Evolutionary conservation across 2,797 vertebrate genomes (phyloP).

Genomic region (Poecilia wingei): DNA sequence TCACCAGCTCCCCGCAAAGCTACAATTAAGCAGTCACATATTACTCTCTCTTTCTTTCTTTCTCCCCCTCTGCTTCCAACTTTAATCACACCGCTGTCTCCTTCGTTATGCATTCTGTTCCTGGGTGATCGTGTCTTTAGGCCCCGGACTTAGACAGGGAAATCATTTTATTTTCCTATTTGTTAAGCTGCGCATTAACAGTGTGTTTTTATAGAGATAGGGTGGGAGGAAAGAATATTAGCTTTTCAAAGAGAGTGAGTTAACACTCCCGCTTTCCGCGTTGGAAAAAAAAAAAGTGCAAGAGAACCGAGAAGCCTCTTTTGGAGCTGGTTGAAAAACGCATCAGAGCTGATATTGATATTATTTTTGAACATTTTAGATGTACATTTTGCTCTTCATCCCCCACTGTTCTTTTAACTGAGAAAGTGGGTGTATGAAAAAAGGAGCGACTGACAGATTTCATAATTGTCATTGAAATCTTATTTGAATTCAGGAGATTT

Average conservation of each 20-base stretch:
- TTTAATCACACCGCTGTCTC: conserved; percentile 74
- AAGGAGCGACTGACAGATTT: conserved; percentile 71
- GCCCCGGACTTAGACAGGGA: conserved; percentile 57
- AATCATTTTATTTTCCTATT: conserved; percentile 73
- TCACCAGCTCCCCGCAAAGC: conserved; percentile 78
- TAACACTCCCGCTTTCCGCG: conserved; percentile 17
- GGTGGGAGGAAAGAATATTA: conserved; percentile 32
- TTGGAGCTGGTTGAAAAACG: conserved; percentile 33
- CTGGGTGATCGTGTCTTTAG: conserved; percentile 70
- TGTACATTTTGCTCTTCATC: conserved; percentile 63
- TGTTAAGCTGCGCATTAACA: conserved; percentile 66
- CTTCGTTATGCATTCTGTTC: conserved; percentile 69
- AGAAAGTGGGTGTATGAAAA: conserved; percentile 65
- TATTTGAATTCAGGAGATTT: conserved; percentile 72
- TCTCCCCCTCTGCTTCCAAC: conserved; percentile 58
- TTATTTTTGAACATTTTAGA: conserved; percentile 67
- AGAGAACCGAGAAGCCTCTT: conserved; percentile 26
- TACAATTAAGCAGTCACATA: conserved; percentile 80
- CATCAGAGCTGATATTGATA: conserved; percentile 41
- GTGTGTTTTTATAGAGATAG: conserved; percentile 30
- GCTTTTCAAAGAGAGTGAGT: conserved; percentile 22
- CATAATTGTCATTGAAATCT: conserved; percentile 76
- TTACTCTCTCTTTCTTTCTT: conserved; percentile 61
- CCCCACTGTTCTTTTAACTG: conserved; percentile 65
- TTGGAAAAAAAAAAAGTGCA: conserved; percentile 18